Percentiles rank a stretch among this genome's conserved stretches.
Evolutionary conservation across 1,140 invertebrate genomes (phyloP).

Genomic region (Aporrectodea caliginosa): DNA sequence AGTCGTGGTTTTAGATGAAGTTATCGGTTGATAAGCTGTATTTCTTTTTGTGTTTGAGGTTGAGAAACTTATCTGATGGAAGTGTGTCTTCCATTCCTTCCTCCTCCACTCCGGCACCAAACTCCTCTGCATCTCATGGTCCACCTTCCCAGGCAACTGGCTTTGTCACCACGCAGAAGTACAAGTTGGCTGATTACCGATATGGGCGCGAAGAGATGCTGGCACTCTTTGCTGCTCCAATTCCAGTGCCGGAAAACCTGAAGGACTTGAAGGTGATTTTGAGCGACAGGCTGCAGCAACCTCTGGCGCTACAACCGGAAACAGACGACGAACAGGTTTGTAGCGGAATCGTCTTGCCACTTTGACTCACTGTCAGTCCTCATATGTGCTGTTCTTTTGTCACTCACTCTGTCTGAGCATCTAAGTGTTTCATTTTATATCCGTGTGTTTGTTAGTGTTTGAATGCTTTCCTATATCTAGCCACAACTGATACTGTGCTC

Average conservation of each 20-base stretch:
- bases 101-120: background rate
- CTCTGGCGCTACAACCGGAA: background rate
- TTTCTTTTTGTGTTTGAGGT: too few relatives aligned
- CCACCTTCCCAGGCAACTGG: background rate
- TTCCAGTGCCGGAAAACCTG: background rate
- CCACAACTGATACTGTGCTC: too few relatives aligned
- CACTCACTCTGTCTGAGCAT: too few relatives aligned
- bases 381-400: too few relatives aligned
- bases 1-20: too few relatives aligned
- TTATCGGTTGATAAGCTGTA: too few relatives aligned
- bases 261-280: background rate
- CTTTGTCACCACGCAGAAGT: background rate
- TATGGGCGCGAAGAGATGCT: background rate
- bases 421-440: too few relatives aligned
- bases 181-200: background rate
- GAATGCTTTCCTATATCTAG: too few relatives aligned
- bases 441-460: too few relatives aligned
- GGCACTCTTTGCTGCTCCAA: background rate
- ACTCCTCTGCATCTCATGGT: background rate
- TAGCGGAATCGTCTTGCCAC: too few relatives aligned
- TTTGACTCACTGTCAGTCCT: too few relatives aligned
- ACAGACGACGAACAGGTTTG: background rate
- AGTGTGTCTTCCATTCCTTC: background rate
- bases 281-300: background rate
- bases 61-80: background rate